Base-by-base conservation (phyloP, 2,113 vertebrate species). In the Ammodytes marinus region DNA sequence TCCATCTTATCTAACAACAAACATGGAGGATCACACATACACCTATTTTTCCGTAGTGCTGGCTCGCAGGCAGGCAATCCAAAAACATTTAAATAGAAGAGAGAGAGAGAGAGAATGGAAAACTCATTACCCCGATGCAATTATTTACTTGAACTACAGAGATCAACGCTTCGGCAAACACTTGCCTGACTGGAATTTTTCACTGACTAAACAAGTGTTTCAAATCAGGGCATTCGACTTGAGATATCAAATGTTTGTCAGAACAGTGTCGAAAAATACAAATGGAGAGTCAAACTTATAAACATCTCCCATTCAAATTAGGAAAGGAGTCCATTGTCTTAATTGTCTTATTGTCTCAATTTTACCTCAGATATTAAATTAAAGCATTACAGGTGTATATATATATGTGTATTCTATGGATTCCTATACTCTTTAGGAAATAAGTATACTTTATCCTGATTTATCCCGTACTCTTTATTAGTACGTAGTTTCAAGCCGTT, bases 141-240 rank as follows among this genome's bases (percentile, higher is more conserved):
- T 84, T 82, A 77, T 77, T 80, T 78, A 74, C 14, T 60, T 68
- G 6, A 64, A 77, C 49, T 64, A 61, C 40, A 75, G 35, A 70
- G 59, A 76, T 79, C 58, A 49, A 50, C 12, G 12, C 49, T 19
- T 73, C 42, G 14, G 57, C 39, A 83, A 83, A 79, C 64, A 17
- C 35, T 74, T 47, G 76, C 46, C 57, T 69, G 66, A 50, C 27
- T 49, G 47, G 27, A 67, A 49, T 82, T 69, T 14, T 58, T 57
- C 27, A 71, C 59, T 52, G 13, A 79, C 60, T 55, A n/a, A n/a
- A 74, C 37, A 57, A 35, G 55, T 55, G 15, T 61, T 79, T 64
- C 39, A 57, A 46, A 83, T 66, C 69, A 49, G 40, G 19, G 39
- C 27, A 19, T 52, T 61, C 27, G 63, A 45, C 49, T 7, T 8